phyloP scores from a whole-genome alignment of 1,140 invertebrate species.

The Heliconius hewitsoni region DNA sequence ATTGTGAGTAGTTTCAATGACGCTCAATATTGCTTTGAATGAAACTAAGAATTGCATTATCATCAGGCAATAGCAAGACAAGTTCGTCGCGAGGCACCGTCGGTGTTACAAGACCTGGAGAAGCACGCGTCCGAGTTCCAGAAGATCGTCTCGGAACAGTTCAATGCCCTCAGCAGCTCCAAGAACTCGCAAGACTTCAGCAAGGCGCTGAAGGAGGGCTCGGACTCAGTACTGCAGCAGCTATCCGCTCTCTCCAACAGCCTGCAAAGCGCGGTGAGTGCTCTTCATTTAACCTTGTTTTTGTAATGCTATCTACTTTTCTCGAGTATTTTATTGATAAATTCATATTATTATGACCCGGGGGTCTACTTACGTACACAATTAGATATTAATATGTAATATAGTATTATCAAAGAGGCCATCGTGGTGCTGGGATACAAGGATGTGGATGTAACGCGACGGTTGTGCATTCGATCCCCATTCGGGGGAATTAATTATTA shows the following conservation, averaged over 20 bases:
- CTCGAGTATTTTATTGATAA: background rate
- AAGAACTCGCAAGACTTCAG: constrained; percentile 67
- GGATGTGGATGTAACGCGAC: too few relatives aligned
- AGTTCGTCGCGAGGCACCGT: constrained; percentile 61
- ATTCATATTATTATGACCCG: background rate
- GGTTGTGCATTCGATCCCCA: too few relatives aligned
- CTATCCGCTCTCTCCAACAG: constrained; percentile 56
- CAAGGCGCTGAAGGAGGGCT: constrained; percentile 65
- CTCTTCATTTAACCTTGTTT: constrained; percentile 15
- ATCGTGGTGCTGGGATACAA: too few relatives aligned
- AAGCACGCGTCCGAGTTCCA: constrained; percentile 66
- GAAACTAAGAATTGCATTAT: background rate
- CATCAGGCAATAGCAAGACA: constrained; percentile 50
- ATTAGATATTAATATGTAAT: background rate
- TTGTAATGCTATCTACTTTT: constrained; percentile 3
- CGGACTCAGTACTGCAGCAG: constrained; percentile 63
- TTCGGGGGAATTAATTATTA: too few relatives aligned
- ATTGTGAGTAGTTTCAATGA: too few relatives aligned
- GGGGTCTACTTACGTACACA: background rate
- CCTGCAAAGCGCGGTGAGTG: constrained; percentile 61
- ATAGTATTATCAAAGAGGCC: background rate
- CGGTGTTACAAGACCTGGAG: constrained; percentile 54
- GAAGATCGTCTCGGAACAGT: constrained; percentile 64
- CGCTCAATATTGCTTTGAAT: background rate
- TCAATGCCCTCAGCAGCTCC: constrained; percentile 58